Percentiles rank a stretch among this genome's conserved stretches.
phyloP scores from a whole-genome alignment of 2,888 invertebrate genomes.

The Sinodicranocentrus sp. region DNA sequence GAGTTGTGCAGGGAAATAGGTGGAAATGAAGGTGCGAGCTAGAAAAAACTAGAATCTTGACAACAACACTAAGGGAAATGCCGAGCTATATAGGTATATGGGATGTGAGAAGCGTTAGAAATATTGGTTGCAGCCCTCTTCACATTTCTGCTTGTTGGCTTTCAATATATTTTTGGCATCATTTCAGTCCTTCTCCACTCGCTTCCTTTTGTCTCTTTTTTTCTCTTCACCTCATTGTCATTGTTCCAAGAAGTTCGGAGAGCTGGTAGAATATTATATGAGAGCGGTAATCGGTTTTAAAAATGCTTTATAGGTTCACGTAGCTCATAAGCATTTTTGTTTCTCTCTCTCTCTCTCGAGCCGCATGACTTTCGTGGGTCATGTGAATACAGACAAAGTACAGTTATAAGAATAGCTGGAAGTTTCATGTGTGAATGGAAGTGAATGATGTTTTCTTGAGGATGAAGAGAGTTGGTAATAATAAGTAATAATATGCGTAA shows the following conservation, averaged over 20 bases:
- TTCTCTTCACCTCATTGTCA: constrained; percentile 55
- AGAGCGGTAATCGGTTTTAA: neutral
- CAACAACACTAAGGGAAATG: neutral
- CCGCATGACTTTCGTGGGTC: neutral
- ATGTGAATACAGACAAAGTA: neutral
- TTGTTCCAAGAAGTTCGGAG: constrained; percentile 54
- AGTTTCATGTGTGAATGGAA: constrained; percentile 1
- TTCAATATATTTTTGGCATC: constrained; percentile 60
- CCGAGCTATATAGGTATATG: neutral
- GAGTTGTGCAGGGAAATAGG: neutral
- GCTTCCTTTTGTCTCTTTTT: constrained; percentile 39
- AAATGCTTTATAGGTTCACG: neutral
- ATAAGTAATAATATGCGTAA: too few relatives aligned
- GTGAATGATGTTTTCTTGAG: neutral
- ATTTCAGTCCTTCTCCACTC: constrained; percentile 61
- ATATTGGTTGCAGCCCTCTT: constrained; percentile 5
- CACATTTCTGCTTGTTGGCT: constrained; percentile 36
- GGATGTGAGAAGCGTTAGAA: neutral
- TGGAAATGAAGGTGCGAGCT: constrained; percentile 34
- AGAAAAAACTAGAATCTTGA: neutral
- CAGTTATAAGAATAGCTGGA: constrained; percentile 11
- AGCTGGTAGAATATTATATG: constrained; percentile 2
- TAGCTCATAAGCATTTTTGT: neutral
- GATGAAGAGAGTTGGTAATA: neutral
- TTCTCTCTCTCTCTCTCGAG: neutral